phyloP scores from a whole-genome alignment of 2,888 invertebrate species.

The Allophyes oxyacanthae region DNA sequence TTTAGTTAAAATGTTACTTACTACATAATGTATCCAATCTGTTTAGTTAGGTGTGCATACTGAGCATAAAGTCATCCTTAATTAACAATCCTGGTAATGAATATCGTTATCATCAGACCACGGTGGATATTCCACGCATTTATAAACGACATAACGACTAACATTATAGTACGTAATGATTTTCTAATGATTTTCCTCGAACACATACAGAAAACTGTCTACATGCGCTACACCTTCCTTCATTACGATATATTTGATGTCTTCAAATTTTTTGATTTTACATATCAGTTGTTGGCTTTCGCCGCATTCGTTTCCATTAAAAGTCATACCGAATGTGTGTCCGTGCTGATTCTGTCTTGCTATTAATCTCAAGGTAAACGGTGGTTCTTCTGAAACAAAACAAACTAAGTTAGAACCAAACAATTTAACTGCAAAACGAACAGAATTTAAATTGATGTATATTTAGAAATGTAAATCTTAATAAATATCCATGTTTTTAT shows the following conservation, averaged over 20 bases:
- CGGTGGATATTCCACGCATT: slow-evolving; percentile 8
- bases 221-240: slow-evolving; percentile 51
- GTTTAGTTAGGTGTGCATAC: slow-evolving; percentile 9
- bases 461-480: too few species aligned
- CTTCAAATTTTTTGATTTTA: slow-evolving; percentile 33
- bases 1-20: slow-evolving; percentile 5
- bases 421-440: neutral
- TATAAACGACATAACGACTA: slow-evolving; percentile 14
- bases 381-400: slow-evolving; percentile 18
- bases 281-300: slow-evolving; percentile 32
- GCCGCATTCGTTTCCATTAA: slow-evolving; percentile 27
- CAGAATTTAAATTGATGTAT: too few species aligned
- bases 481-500: too few species aligned
- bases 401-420: too few species aligned
- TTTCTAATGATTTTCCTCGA: slow-evolving; percentile 28
- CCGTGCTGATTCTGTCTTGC: slow-evolving; percentile 9
- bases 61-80: slow-evolving; percentile 2
- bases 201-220: slow-evolving; percentile 48
- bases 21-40: slow-evolving; percentile 10
- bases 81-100: slow-evolving; percentile 17
- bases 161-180: slow-evolving; percentile 36
- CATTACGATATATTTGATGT: slow-evolving; percentile 48
- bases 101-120: slow-evolving; percentile 25
- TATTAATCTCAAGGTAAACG: slow-evolving; percentile 40
- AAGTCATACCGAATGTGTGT: slow-evolving; percentile 36